Conservation (phyloP, 2,113 vertebrate genomes). For the Corythornis madagascariensis region DNA sequence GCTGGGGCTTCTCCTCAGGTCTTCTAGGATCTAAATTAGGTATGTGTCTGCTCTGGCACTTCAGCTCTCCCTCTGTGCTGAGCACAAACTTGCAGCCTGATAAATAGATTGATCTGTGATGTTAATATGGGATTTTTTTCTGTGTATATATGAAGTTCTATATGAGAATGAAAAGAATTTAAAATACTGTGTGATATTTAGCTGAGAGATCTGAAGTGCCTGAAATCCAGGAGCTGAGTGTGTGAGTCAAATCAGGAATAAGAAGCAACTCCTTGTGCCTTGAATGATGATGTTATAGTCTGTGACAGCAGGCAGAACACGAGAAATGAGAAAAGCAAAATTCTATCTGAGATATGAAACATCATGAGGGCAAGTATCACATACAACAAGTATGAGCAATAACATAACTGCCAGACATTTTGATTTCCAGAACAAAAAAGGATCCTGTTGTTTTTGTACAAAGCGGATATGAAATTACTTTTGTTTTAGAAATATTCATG, state of each 20-base stretch:
- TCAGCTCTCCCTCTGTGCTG: not conserved
- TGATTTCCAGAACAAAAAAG: not conserved
- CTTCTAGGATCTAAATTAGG: not conserved
- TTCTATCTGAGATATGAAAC: not conserved
- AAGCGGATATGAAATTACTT: not conserved
- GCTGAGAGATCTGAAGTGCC: not conserved
- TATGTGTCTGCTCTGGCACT: not conserved
- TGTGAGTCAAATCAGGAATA: not conserved
- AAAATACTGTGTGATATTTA: not conserved
- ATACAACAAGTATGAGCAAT: not conserved
- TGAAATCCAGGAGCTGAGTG: not conserved
- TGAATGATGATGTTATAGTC: not conserved
- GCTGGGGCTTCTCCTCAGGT: not conserved
- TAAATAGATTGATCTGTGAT: not conserved
- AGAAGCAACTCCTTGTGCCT: not conserved
- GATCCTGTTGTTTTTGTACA: not conserved
- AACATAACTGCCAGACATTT: not conserved
- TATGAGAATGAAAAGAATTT: not conserved
- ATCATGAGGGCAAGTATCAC: not conserved
- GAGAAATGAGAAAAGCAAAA: constrained; percentile 30
- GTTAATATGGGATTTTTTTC: not conserved
- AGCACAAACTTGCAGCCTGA: not conserved
- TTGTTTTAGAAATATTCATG: not conserved
- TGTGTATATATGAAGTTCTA: not conserved
- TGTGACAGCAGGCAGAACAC: not conserved